Evolutionary conservation across 2,113 vertebrate species (phyloP).

Genomic region (Chloebia gouldiae): DNA sequence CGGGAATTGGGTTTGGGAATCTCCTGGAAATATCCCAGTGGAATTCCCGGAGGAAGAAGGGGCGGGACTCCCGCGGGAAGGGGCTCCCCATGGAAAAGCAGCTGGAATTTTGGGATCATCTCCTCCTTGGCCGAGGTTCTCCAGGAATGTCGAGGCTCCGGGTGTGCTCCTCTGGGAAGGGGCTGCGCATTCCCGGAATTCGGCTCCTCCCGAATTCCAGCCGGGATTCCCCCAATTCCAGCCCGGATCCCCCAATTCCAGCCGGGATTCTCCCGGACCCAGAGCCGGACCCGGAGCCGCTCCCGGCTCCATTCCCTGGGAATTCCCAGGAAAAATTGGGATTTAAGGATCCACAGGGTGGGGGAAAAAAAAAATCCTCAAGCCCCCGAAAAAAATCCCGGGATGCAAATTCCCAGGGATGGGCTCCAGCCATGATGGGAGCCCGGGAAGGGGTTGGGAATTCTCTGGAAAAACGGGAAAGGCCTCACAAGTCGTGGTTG

Average conservation of each 20-base stretch:
- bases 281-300: background rate
- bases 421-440: background rate
- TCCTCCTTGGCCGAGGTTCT: background rate
- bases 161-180: background rate
- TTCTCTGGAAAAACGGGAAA: background rate
- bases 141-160: background rate
- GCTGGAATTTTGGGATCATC: background rate
- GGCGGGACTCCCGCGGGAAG: background rate
- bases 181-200: background rate
- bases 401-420: background rate
- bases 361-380: background rate
- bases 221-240: background rate
- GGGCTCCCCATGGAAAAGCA: background rate
- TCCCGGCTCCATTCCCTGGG: background rate
- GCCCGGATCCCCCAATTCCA: background rate
- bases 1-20: background rate
- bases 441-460: background rate
- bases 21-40: background rate
- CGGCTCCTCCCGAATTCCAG: background rate
- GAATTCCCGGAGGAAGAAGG: background rate
- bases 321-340: background rate
- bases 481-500: background rate
- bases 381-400: background rate
- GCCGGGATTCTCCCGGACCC: background rate
- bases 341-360: background rate